Evolutionary conservation across 2,888 invertebrate species (phyloP).

Genomic region (Calameuta filiformis): DNA sequence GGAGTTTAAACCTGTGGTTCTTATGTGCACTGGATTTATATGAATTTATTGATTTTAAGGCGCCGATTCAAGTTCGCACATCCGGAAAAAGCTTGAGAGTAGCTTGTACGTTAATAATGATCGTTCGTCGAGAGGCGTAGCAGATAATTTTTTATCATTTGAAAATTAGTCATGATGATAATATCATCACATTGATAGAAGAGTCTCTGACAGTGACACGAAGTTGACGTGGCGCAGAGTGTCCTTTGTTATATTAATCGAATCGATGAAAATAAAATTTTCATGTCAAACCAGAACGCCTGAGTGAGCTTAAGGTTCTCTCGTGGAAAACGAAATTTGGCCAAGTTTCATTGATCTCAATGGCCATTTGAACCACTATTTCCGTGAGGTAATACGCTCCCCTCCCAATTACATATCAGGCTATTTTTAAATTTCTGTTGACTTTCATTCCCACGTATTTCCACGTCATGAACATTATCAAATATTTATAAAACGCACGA

Average conservation of each 20-base stretch:
- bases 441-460: neutral
- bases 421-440: neutral
- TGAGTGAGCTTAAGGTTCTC: neutral
- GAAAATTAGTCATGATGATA: neutral
- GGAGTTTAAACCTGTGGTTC: neutral
- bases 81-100: neutral
- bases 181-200: neutral
- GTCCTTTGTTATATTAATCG: neutral
- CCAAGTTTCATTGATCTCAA: neutral
- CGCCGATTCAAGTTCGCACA: neutral
- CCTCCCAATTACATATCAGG: neutral
- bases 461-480: neutral
- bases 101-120: neutral
- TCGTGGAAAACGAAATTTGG: neutral
- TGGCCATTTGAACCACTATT: neutral
- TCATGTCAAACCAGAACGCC: neutral
- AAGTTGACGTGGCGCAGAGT: neutral
- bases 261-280: neutral
- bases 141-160: neutral
- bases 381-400: neutral
- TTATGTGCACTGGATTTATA: neutral
- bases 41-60: neutral
- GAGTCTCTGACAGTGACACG: neutral
- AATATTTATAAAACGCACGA: neutral
- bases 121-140: neutral